phyloP scores from a whole-genome alignment of 2,113 vertebrate genomes.

The Cebus imitator region DNA sequence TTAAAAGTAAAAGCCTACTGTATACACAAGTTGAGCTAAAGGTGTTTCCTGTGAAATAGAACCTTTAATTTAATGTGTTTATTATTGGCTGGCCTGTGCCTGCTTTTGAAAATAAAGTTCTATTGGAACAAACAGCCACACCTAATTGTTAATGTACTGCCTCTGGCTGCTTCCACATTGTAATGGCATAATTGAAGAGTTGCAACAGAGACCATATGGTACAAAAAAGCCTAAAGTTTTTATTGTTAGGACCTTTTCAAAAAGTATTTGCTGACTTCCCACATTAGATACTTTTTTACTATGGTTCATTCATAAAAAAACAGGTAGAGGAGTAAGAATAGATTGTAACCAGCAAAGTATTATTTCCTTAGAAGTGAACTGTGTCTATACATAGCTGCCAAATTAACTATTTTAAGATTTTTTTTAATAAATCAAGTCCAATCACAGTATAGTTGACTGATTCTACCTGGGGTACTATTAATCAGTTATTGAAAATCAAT shows the following conservation, averaged over 20 bases:
- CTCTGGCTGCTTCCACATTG: background rate
- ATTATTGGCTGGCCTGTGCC: background rate
- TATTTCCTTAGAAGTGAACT: background rate
- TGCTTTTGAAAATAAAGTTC: background rate
- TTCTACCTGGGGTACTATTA: background rate
- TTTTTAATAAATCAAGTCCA: background rate
- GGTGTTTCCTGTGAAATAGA: background rate
- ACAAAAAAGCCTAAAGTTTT: background rate
- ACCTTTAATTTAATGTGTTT: background rate
- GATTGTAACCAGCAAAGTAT: background rate
- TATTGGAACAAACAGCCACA: background rate
- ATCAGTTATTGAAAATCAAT: conserved; percentile 21
- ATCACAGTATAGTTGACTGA: background rate
- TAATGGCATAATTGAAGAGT: background rate
- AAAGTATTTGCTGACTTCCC: background rate
- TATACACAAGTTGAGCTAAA: background rate
- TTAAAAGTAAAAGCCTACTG: background rate
- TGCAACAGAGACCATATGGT: background rate
- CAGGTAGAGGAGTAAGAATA: background rate
- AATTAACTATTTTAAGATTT: background rate
- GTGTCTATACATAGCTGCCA: background rate
- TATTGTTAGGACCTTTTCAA: background rate
- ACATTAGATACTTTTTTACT: background rate
- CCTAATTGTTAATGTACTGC: background rate
- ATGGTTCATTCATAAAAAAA: background rate